Base-by-base conservation (phyloP, 2,797 vertebrate genomes). In the Sciaenops ocellatus region DNA sequence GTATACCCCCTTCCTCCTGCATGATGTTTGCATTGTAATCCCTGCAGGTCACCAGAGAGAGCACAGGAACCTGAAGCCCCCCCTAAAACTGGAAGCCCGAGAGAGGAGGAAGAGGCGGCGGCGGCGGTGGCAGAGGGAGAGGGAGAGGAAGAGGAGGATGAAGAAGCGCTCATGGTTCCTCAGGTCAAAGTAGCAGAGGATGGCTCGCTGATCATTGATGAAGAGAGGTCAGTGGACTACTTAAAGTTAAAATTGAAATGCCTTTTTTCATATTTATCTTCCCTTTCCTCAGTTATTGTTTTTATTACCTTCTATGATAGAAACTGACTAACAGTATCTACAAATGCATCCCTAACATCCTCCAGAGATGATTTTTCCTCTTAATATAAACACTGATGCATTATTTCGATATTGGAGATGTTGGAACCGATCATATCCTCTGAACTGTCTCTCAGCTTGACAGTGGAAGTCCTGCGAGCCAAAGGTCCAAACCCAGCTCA, bases 181-280 rank as follows among this genome's bases (percentile, higher is more conserved):
- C 96, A 95, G 86, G 97, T 99, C 48, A 99, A 98, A 94, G 98
- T 99, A 80, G 98, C 98, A 30, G 98, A 99, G 93, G 98, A 99
- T 72, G 98, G 98, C 42, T 95, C 98, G 5, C 97, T 99, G 91
- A 99, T 99, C 90, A 96, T 99, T 79, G 98, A 99, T 68, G 98
- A 99, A 92, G 97, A 98, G 91, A 99, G 98, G 98, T 96, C 44
- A 80, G 91, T 76, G n/a, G 38, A 59, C 20, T 38, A 41, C 44
- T 16, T 28, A 30, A 30, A 30, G 5, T 30, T 30, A 6, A 30
- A 30, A 30, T 30, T 17, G 28, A 24, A 13, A 68, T 30, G 11
- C 50, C 16, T 44, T 44, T 1, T 34, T 28, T 56, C 28, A 30
- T 54, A 15, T 51, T 44, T 12, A 54, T 41, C 38, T 68, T 51